Conservation (phyloP, 2,113 vertebrate genomes). For the Astur gentilis region DNA sequence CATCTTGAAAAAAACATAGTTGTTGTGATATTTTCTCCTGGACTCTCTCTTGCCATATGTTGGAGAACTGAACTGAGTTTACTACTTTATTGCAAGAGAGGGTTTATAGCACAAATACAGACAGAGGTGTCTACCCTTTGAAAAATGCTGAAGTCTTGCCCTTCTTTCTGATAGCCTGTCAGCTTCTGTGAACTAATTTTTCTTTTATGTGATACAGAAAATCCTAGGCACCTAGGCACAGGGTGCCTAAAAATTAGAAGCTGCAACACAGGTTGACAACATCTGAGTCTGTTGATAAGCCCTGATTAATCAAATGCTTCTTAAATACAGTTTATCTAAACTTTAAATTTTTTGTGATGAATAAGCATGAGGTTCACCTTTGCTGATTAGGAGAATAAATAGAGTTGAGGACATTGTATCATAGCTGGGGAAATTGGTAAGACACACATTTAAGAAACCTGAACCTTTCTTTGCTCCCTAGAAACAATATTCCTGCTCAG, state of each 20-base stretch:
- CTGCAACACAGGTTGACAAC: background rate
- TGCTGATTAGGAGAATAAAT: background rate
- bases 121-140: background rate
- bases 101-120: background rate
- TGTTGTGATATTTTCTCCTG: background rate
- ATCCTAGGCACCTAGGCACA: background rate
- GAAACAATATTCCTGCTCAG: background rate
- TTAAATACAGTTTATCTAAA: background rate
- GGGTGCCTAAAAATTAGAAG: background rate
- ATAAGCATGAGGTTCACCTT: background rate
- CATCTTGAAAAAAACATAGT: background rate
- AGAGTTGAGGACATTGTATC: background rate
- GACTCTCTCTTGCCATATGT: background rate
- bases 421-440: background rate
- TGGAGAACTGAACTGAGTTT: background rate
- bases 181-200: background rate
- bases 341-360: background rate
- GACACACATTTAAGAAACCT: background rate
- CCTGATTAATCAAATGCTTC: background rate
- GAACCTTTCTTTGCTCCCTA: background rate
- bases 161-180: background rate
- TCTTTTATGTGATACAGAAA: background rate
- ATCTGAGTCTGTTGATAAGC: background rate
- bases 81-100: background rate
- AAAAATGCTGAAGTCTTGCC: background rate